phyloP scores from a whole-genome alignment of 2,888 invertebrate species.

The Agrochola lychnidis region DNA sequence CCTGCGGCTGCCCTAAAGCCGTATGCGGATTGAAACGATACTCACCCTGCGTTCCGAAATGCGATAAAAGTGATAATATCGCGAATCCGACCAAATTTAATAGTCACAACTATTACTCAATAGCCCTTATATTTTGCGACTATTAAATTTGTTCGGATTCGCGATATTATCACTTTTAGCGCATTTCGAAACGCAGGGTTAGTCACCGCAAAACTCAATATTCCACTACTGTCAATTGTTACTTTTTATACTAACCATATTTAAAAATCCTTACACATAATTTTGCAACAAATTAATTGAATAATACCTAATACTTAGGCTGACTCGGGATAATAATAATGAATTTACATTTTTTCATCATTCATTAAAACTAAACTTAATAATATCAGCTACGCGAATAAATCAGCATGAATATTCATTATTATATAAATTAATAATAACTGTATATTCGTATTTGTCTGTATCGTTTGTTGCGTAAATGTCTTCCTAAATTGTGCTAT shows the following conservation, averaged over 20 bases:
- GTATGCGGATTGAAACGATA: constrained; percentile 42
- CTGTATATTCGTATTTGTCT: constrained; percentile 75
- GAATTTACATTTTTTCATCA: constrained; percentile 70
- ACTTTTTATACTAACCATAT: constrained; percentile 68
- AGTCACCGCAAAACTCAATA: constrained; percentile 54
- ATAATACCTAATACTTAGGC: constrained; percentile 82
- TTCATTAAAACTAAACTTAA: constrained; percentile 83
- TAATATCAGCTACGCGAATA: constrained; percentile 83
- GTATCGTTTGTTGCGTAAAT: constrained; percentile 83
- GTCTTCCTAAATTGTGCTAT: constrained; percentile 81
- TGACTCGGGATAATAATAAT: constrained; percentile 80
- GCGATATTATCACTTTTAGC: too few relatives aligned
- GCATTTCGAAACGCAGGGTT: not conserved
- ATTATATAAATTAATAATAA: constrained; percentile 75
- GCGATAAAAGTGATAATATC: too few relatives aligned
- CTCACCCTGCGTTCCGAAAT: not conserved
- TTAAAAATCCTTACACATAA: constrained; percentile 70
- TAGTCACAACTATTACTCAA: too few relatives aligned
- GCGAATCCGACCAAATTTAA: too few relatives aligned
- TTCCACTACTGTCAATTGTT: constrained; percentile 65
- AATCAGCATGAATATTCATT: constrained; percentile 78
- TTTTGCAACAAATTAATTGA: constrained; percentile 72
- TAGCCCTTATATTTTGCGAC: too few relatives aligned
- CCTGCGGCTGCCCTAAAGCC: constrained; percentile 60
- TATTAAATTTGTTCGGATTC: too few relatives aligned